phyloP scores from a whole-genome alignment of 2,888 invertebrate genomes.

The Lepidochrysops patricia region DNA sequence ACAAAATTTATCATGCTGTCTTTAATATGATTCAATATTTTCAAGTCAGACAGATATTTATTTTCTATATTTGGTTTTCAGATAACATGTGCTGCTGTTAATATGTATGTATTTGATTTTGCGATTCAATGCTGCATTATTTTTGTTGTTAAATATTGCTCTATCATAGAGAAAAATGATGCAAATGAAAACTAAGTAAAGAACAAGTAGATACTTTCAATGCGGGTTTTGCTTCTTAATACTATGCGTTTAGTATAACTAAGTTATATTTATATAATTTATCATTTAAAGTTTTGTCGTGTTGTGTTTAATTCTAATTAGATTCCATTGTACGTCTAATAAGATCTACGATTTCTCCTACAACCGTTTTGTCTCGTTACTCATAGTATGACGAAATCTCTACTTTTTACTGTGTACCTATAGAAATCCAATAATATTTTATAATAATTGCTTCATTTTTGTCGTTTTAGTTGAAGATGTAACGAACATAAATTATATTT shows the following conservation, averaged over 20 bases:
- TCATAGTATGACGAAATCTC: not conserved
- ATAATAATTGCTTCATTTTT: not conserved
- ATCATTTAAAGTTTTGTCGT: too few relatives aligned
- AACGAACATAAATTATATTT: slow-evolving; percentile 10
- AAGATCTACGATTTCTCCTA: not conserved
- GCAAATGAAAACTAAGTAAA: too few relatives aligned
- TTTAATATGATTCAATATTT: not conserved
- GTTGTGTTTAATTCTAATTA: too few relatives aligned
- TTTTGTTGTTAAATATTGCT: too few relatives aligned
- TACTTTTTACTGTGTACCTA: not conserved
- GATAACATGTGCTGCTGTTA: too few relatives aligned
- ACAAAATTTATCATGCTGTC: not conserved
- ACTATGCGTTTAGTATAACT: too few relatives aligned
- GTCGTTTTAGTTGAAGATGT: slow-evolving; percentile 4
- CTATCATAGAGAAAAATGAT: too few relatives aligned
- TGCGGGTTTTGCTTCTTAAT: too few relatives aligned
- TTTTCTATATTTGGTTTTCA: not conserved
- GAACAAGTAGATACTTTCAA: too few relatives aligned
- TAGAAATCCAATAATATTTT: not conserved
- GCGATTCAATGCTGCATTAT: too few relatives aligned
- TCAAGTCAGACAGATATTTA: not conserved
- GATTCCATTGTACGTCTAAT: not conserved
- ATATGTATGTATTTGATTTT: too few relatives aligned
- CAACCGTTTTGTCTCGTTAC: not conserved
- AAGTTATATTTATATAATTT: too few relatives aligned